Evolutionary conservation across 2,888 invertebrate species (phyloP), one percentile per base, ranked within the genome.

Genomic region (Ennomos erosarius): DNA sequence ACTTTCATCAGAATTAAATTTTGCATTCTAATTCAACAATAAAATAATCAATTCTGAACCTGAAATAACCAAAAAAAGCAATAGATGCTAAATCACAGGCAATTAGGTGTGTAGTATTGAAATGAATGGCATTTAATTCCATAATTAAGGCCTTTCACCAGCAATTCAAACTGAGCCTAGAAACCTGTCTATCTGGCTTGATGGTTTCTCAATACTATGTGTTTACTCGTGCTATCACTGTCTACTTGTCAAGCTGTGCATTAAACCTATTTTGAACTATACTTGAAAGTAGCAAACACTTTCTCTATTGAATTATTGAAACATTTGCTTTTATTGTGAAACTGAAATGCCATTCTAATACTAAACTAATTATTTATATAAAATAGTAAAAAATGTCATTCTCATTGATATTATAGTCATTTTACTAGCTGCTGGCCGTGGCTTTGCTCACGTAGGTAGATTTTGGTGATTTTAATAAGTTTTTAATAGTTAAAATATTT

Each of bases 81-180:
- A 10, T 40, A 16, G 40, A 39, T 9, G 40, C 9, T 9, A 10
- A 16, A 42, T 10, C 26, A 40, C 40, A 13, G 26, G 3, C 6
- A 6, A 26, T 4, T 33, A 44, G 10, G 10, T 8, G 38, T 33
- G 4, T 6, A n/a, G n/a, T 43, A 33, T 10, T n/a, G 12, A 11
- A 35, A 26, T 40, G 8, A 12, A 51, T 36, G 35, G 8, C n/a
- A 42, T 51, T 46, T 57, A 52, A 33, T 46, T 34, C 36, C 46
- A 13, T 52, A 52, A 52, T 47, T 40, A 47, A 42, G 36, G 34
- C 46, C 57, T 57, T 57, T 57, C 57, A 56, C 56, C 33, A 40
- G 42, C 35, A 44, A 16, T 46, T 52, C 37, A 26, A 50, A 51
- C 46, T 11, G n/a, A 46, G 10, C 12, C 35, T 40, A 57, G 51